Conservation (phyloP, 1,140 invertebrate genomes). For the Nilaparvata lugens region DNA sequence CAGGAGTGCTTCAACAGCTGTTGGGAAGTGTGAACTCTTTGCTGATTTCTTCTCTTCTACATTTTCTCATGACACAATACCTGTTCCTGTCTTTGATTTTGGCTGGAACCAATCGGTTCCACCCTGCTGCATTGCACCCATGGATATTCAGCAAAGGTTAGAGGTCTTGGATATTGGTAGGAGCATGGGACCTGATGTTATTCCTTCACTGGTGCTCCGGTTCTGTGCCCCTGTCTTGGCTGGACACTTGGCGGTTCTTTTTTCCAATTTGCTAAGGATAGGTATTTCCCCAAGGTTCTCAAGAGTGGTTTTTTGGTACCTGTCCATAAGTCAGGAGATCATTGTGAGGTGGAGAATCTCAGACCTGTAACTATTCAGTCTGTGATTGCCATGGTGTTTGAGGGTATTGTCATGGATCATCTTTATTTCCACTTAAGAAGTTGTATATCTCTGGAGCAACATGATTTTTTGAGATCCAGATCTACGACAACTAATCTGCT, state of each 20-base stretch:
- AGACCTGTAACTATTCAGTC: slow-evolving; percentile 1
- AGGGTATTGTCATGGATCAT: not conserved
- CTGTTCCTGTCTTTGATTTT: not conserved
- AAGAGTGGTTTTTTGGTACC: slow-evolving; percentile 3
- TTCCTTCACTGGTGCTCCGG: not conserved
- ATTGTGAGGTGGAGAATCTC: not conserved
- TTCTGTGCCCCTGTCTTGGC: slow-evolving; percentile 5
- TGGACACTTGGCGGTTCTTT: not conserved
- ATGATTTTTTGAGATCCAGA: slow-evolving; percentile 13
- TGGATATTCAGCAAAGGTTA: not conserved
- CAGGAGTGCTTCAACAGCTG: too few relatives aligned
- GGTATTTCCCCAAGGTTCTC: not conserved
- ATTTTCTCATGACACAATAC: not conserved
- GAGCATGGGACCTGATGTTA: not conserved
- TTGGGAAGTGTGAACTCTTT: too few relatives aligned
- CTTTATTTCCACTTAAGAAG: slow-evolving; percentile 6
- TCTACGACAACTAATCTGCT: slow-evolving; percentile 15
- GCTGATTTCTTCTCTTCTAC: too few relatives aligned
- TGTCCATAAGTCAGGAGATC: slow-evolving; percentile 10
- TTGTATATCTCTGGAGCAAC: slow-evolving; percentile 10
- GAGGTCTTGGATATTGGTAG: not conserved
- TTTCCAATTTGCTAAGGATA: not conserved
- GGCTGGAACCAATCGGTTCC: not conserved
- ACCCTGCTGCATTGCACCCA: not conserved
- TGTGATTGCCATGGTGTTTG: slow-evolving; percentile 9